phyloP scores from a whole-genome alignment of 2,797 vertebrate genomes.

The Tauraco hartlaubi region DNA sequence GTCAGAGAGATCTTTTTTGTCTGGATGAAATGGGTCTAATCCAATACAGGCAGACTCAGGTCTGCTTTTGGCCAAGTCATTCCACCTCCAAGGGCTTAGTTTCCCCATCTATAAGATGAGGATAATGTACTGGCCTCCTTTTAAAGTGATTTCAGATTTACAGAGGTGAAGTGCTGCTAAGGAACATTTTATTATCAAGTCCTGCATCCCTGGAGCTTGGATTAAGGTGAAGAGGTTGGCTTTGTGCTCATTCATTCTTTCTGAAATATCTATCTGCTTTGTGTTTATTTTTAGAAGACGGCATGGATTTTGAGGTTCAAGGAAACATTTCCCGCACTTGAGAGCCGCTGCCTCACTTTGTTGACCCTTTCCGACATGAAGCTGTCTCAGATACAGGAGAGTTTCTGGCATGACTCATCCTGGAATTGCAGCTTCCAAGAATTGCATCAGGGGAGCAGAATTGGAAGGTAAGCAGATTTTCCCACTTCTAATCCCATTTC shows the following conservation, averaged over 20 bases:
- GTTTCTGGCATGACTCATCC: slow-evolving; percentile 18
- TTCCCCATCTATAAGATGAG: not conserved
- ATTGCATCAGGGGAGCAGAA: not conserved
- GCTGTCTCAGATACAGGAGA: not conserved
- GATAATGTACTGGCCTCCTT: not conserved
- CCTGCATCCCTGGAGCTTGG: not conserved
- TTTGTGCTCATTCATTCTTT: not conserved
- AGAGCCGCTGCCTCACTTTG: not conserved
- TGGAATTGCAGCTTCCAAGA: not conserved
- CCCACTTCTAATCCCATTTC: not conserved
- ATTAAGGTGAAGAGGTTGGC: not conserved
- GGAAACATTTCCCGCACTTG: not conserved
- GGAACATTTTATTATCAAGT: not conserved
- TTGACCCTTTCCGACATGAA: not conserved
- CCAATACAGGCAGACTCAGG: not conserved
- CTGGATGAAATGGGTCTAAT: not conserved
- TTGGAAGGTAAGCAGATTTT: not conserved
- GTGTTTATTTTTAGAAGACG: slow-evolving; percentile 19
- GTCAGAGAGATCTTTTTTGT: not conserved
- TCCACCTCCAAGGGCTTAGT: not conserved
- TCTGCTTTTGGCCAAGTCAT: not conserved
- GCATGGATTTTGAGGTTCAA: not conserved
- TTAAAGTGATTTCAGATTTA: not conserved
- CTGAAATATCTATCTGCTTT: not conserved
- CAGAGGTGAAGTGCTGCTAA: not conserved